phyloP scores from a whole-genome alignment of 64 coral and sea anemone species.

The Actinia equina region DNA sequence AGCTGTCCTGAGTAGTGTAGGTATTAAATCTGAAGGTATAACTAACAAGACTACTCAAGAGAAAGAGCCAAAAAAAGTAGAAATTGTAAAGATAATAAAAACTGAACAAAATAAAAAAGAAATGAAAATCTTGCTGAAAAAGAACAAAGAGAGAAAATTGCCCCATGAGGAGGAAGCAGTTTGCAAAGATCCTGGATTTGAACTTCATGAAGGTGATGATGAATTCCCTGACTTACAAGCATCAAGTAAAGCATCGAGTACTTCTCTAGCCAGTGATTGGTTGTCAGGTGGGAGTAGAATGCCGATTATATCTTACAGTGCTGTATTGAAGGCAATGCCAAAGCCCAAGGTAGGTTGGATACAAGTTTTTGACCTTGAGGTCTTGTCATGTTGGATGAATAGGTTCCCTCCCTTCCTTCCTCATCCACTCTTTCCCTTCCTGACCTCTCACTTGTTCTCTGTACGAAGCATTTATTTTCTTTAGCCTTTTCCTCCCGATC shows the following conservation, averaged over 20 bases:
- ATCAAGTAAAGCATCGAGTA: background rate
- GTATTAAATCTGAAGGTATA: background rate
- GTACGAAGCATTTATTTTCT: no score
- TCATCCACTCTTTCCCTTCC: background rate
- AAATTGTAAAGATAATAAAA: background rate
- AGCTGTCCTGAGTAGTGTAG: background rate
- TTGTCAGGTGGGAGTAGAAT: conserved; percentile 17
- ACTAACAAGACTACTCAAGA: background rate
- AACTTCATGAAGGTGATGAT: background rate
- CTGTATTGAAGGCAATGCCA: conserved; percentile 34
- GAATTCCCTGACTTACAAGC: conserved; percentile 46
- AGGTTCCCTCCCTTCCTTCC: no score
- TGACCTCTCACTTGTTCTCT: no score
- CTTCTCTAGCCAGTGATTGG: background rate
- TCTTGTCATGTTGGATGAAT: no score
- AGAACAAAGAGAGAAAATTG: background rate
- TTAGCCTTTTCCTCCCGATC: no score
- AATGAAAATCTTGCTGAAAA: conserved; percentile 4
- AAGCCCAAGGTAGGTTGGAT: conserved; percentile 12
- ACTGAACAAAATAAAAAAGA: background rate
- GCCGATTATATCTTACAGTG: conserved; percentile 55
- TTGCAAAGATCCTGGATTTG: background rate
- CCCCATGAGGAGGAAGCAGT: background rate
- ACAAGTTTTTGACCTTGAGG: no score
- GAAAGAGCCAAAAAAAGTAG: background rate